Conservation (phyloP, 1,140 invertebrate genomes). For the Helicoverpa zea region DNA sequence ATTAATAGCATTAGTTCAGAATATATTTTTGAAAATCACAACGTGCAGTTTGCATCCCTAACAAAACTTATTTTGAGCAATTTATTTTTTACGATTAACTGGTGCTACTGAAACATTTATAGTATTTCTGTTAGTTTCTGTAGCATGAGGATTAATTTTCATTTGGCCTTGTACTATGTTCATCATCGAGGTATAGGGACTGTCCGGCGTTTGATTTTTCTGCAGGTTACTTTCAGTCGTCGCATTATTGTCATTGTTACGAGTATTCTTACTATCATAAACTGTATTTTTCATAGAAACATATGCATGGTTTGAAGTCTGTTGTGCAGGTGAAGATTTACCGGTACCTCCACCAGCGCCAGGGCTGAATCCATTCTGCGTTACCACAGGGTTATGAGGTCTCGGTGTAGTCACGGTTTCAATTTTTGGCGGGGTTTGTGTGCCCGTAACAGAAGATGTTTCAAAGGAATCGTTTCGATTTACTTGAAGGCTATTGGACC, state of each 20-base stretch:
- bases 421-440: slow-evolving; percentile 55
- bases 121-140: slow-evolving; percentile 75
- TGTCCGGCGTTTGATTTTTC: slow-evolving; percentile 65
- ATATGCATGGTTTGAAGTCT: slow-evolving; percentile 62
- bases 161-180: slow-evolving; percentile 86
- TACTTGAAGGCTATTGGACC: slow-evolving; percentile 77
- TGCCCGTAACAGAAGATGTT: slow-evolving; percentile 60
- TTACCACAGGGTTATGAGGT: slow-evolving; percentile 65
- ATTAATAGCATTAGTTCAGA: too few relatives aligned
- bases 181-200: slow-evolving; percentile 80
- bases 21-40: too few relatives aligned
- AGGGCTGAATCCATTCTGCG: slow-evolving; percentile 73
- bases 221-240: slow-evolving; percentile 61
- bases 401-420: slow-evolving; percentile 55
- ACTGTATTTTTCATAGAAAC: slow-evolving; percentile 87
- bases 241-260: slow-evolving; percentile 59
- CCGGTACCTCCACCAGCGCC: slow-evolving; percentile 2
- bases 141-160: slow-evolving; percentile 82
- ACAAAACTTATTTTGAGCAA: slow-evolving; percentile 64
- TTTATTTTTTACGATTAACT: slow-evolving; percentile 66
- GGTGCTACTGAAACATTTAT: slow-evolving; percentile 78
- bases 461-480: slow-evolving; percentile 73
- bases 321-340: slow-evolving; percentile 39
- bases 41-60: not conserved
- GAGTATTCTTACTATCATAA: slow-evolving; percentile 80